Conservation (phyloP, 2,888 invertebrate genomes). For the Frankliniella fusca region DNA sequence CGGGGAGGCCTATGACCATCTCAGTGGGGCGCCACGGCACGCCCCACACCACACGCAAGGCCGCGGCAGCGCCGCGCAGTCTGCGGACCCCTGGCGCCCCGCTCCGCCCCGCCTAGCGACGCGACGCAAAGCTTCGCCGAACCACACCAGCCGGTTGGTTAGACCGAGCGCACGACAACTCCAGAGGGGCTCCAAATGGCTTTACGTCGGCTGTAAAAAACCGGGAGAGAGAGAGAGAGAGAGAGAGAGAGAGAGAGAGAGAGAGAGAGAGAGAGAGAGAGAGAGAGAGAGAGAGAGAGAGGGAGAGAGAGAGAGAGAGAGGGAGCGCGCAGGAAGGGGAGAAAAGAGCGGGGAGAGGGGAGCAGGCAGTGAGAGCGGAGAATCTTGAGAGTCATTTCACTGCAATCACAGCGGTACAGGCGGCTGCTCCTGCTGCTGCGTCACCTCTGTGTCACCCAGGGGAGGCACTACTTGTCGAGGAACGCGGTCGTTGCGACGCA, state of each 20-base stretch:
- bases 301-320: background rate
- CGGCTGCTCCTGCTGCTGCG: background rate
- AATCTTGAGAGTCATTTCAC: slow-evolving; percentile 13
- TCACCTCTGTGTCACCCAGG: background rate
- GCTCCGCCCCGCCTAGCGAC: background rate
- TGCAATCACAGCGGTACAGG: slow-evolving; percentile 2
- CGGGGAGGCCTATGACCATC: background rate
- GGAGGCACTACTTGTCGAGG: background rate
- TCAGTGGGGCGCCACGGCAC: background rate
- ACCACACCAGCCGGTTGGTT: background rate
- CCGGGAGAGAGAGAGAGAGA: background rate
- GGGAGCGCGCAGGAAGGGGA: background rate
- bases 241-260: background rate
- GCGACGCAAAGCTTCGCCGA: too few species aligned
- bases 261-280: background rate
- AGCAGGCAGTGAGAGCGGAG: background rate
- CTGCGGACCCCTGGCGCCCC: background rate
- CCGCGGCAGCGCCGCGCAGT: background rate
- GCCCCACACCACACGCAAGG: background rate
- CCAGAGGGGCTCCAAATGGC: slow-evolving; percentile 6
- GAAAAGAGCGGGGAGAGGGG: background rate
- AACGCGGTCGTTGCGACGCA: too few species aligned
- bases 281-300: background rate
- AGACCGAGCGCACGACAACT: background rate
- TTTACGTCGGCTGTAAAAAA: slow-evolving; percentile 21